A percentile compares a stretch with the other conserved stretches of the same genome.
Conservation (phyloP, 2,797 vertebrate genomes). For the Eutrigla gurnardus region DNA sequence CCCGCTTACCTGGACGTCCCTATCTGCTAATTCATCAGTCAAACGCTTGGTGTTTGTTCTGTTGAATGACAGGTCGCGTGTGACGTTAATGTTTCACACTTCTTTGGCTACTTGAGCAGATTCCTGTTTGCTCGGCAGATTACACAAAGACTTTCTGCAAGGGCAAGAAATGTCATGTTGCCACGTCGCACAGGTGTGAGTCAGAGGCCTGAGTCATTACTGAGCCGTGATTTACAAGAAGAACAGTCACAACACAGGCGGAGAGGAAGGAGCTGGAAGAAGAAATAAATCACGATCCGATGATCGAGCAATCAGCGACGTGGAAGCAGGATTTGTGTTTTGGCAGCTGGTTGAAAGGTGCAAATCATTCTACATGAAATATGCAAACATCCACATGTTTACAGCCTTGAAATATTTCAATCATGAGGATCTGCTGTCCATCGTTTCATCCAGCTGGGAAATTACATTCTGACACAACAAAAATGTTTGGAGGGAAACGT, state of each 20-base stretch:
- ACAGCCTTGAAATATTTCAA: too few species aligned
- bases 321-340: too few species aligned
- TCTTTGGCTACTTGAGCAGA: not conserved
- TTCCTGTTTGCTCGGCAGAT: constrained; percentile 1
- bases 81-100: not conserved
- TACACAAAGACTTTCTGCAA: not conserved
- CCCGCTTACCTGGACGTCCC: too few species aligned
- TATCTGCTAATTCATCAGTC: constrained; percentile 9
- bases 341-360: too few species aligned
- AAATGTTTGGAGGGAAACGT: too few species aligned
- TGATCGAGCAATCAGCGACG: too few species aligned
- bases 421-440: too few species aligned
- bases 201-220: constrained; percentile 11
- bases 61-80: not conserved
- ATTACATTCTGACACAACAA: too few species aligned
- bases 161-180: not conserved
- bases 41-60: not conserved
- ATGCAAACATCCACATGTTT: too few species aligned
- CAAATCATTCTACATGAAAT: too few species aligned
- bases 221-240: constrained; percentile 1
- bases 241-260: not conserved
- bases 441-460: too few species aligned
- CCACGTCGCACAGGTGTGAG: constrained; percentile 3
- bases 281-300: too few species aligned
- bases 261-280: constrained; percentile 1